A percentile compares a stretch with the other conserved stretches of the same genome.
Evolutionary conservation across 2,797 vertebrate species (phyloP).

Genomic region (Selene dorsalis): DNA sequence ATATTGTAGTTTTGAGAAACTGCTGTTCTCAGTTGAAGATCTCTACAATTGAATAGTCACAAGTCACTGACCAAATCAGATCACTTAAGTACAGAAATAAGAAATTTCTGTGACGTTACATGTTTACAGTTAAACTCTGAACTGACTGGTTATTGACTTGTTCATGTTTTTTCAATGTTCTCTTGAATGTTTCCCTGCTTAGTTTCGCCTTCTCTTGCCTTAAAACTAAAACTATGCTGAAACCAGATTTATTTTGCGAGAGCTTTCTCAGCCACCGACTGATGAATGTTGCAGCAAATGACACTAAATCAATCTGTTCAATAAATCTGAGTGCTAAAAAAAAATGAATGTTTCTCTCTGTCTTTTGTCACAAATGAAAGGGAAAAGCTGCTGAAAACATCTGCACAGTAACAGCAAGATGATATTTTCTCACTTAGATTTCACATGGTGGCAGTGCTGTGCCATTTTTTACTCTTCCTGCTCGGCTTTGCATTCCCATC

Average conservation of each 20-base stretch:
- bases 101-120: conserved; percentile 18
- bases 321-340: conserved; percentile 79
- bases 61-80: conserved; percentile 42
- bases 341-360: conserved; percentile 34
- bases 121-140: conserved; percentile 61
- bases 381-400: background rate
- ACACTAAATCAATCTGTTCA: conserved; percentile 64
- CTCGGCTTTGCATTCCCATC: background rate
- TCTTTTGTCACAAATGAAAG: conserved; percentile 16
- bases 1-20: no score
- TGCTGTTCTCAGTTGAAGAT: background rate
- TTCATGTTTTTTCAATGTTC: conserved; percentile 19
- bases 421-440: background rate
- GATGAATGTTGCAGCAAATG: conserved; percentile 55
- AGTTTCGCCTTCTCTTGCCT: conserved; percentile 58
- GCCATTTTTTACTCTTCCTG: conserved; percentile 18
- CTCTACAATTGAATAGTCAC: conserved; percentile 23
- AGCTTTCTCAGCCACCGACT: conserved; percentile 24
- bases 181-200: conserved; percentile 57
- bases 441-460: conserved; percentile 62
- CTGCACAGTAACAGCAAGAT: conserved; percentile 4
- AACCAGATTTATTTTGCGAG: conserved; percentile 75
- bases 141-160: conserved; percentile 39
- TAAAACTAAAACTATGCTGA: conserved; percentile 47
- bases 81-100: conserved; percentile 27